Conservation (phyloP, 2,797 vertebrate species). For the Paguma larvata region DNA sequence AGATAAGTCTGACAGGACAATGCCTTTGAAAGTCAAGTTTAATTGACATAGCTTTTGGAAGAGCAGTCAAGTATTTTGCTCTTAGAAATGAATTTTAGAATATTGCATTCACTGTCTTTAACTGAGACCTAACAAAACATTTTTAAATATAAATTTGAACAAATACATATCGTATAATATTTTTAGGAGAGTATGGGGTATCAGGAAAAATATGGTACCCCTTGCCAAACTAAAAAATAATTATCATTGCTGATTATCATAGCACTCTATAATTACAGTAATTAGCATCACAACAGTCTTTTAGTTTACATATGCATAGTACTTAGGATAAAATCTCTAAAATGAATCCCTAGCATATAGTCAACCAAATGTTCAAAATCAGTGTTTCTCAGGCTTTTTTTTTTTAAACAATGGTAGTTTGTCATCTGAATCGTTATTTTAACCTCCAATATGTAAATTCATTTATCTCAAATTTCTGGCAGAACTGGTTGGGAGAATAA, state of each 20-base stretch:
- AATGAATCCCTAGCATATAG: neutral
- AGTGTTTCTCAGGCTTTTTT: neutral
- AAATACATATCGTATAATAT: neutral
- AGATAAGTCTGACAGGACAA: neutral
- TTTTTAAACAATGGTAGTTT: neutral
- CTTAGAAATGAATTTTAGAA: slow-evolving; percentile 22
- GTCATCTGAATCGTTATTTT: neutral
- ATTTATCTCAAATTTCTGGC: neutral
- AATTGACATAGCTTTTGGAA: neutral
- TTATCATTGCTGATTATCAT: neutral
- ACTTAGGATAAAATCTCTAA: neutral
- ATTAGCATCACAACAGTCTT: neutral
- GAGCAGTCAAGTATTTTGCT: neutral
- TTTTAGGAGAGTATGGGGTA: neutral
- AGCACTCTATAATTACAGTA: neutral
- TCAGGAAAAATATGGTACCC: neutral
- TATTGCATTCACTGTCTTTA: neutral
- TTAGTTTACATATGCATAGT: neutral
- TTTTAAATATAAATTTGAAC: neutral
- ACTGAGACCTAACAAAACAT: neutral
- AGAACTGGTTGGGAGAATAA: neutral
- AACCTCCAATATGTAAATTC: neutral
- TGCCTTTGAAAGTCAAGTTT: neutral
- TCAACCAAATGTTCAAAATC: neutral
- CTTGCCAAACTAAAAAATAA: neutral